Conservation (phyloP, 2,888 invertebrate genomes). For the Melinopterus prodromus region DNA sequence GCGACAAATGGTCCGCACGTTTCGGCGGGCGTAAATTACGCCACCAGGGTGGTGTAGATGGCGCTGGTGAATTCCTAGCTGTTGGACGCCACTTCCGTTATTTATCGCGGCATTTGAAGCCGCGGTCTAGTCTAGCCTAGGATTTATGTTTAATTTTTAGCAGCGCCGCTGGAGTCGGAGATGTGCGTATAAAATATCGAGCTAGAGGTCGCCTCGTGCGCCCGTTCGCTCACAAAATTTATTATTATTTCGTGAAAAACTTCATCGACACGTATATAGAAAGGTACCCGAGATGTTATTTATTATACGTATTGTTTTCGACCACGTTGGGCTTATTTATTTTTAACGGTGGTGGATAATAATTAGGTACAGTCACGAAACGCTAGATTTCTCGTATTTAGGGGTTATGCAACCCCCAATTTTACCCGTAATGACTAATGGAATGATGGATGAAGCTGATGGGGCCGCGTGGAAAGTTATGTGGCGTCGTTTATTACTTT, state of each 20-base stretch:
- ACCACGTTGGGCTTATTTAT: no score
- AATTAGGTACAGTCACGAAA: no score
- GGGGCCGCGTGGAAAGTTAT: no score
- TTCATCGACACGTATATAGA: constrained; percentile 20
- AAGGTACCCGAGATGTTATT: constrained; percentile 8
- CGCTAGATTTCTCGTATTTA: no score
- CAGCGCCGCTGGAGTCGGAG: not conserved
- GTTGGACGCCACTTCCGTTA: not conserved
- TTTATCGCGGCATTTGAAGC: not conserved
- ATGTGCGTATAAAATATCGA: constrained; percentile 4
- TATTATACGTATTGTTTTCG: constrained; percentile 5
- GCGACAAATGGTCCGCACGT: not conserved
- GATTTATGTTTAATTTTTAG: constrained; percentile 10
- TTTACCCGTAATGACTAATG: no score
- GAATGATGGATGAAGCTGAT: no score
- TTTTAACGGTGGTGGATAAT: no score
- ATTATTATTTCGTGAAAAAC: constrained; percentile 15
- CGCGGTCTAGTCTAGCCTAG: not conserved
- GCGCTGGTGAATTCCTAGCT: not conserved
- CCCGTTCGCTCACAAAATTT: not conserved
- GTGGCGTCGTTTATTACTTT: no score
- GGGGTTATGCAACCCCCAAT: no score
- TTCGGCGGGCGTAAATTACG: not conserved
- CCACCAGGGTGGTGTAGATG: not conserved
- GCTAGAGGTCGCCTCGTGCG: not conserved